Percentiles rank a stretch among this genome's conserved stretches.
Evolutionary conservation across 2,888 invertebrate genomes (phyloP).

Genomic region (Monoplex corrugatus): DNA sequence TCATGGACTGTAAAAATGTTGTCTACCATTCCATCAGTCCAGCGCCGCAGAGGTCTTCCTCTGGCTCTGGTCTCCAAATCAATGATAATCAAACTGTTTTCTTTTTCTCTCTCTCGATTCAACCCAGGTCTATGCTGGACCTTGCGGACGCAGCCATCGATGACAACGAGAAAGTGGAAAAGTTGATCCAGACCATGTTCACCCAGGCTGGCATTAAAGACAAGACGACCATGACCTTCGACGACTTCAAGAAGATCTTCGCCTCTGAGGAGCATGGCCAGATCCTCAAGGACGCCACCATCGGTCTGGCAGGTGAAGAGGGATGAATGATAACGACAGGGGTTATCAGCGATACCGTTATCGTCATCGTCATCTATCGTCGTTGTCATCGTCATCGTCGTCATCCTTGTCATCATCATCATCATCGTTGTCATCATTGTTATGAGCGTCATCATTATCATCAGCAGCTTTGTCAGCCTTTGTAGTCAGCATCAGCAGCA

Average conservation of each 20-base stretch:
- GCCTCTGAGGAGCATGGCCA: conserved; percentile 66
- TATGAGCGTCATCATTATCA: conserved; percentile 7
- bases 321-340: too few relatives aligned
- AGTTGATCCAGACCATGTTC: conserved; percentile 68
- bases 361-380: conserved; percentile 17
- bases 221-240: conserved; percentile 66
- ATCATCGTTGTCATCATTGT: conserved; percentile 42
- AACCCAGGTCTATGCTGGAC: conserved; percentile 72
- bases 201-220: conserved; percentile 63
- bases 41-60: too few relatives aligned
- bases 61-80: too few relatives aligned
- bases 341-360: not conserved
- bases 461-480: not conserved
- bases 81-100: too few relatives aligned
- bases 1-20: too few relatives aligned
- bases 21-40: too few relatives aligned
- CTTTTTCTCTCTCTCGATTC: too few relatives aligned
- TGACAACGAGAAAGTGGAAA: conserved; percentile 58
- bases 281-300: conserved; percentile 67
- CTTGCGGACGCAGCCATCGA: conserved; percentile 68
- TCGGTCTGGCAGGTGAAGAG: conserved; percentile 59
- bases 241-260: conserved; percentile 72
- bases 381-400: conserved; percentile 13
- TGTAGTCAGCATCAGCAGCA: not conserved
- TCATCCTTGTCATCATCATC: conserved; percentile 30